Percentiles rank a stretch among this genome's conserved stretches.
phyloP scores from a whole-genome alignment of 2,888 invertebrate genomes.

The Cataglyphis altisquamis region DNA sequence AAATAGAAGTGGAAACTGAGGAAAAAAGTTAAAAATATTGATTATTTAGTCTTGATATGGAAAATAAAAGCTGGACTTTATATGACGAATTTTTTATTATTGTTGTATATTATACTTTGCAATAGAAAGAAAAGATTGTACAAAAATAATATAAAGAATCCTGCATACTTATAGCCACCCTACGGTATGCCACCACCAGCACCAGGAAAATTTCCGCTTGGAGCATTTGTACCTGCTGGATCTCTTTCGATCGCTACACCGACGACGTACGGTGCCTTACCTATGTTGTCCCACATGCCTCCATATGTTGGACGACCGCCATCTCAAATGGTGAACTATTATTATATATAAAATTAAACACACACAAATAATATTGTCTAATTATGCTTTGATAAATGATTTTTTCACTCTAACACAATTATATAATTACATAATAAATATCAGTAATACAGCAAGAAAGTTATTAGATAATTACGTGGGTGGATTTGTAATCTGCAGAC shows the following conservation, averaged over 20 bases:
- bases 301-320: slow-evolving; percentile 79
- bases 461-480: background rate
- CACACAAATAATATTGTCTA: background rate
- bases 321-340: slow-evolving; percentile 80
- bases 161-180: slow-evolving; percentile 76
- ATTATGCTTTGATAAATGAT: background rate
- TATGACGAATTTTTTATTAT: too few relatives aligned
- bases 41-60: too few relatives aligned
- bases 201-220: slow-evolving; percentile 78
- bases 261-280: slow-evolving; percentile 78
- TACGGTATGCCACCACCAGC: slow-evolving; percentile 78
- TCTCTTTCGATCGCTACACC: slow-evolving; percentile 78
- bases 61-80: too few relatives aligned
- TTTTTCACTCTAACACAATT: background rate
- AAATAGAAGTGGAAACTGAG: too few relatives aligned
- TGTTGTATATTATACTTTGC: background rate
- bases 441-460: background rate
- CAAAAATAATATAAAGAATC: background rate
- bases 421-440: background rate
- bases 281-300: slow-evolving; percentile 80
- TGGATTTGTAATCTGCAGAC: background rate
- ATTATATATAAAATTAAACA: too few relatives aligned
- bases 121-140: background rate
- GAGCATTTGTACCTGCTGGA: slow-evolving; percentile 80
- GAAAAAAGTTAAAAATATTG: too few relatives aligned